These are phyloP conservation scores for Nymphicus hollandicus DNA, from an alignment of 2,113 vertebrate species.

Conservation along the genomic window DNA sequence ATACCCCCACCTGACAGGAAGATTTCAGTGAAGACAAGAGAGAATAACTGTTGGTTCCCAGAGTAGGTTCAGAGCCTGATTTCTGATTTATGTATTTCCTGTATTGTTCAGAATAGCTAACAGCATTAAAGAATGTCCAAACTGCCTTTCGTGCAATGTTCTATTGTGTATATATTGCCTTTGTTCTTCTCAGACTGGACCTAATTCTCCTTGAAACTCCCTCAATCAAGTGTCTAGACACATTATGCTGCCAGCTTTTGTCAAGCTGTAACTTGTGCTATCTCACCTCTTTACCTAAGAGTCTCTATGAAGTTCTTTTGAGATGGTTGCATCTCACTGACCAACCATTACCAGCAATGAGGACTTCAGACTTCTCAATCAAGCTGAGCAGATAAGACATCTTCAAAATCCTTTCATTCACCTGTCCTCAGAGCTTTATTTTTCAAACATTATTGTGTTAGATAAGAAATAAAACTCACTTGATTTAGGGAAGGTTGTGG, in stretches of 20 bases:
- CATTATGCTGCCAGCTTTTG: neutral
- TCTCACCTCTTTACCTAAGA: neutral
- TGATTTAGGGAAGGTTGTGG: neutral
- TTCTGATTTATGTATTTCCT: neutral
- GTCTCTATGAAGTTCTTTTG: neutral
- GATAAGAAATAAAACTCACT: neutral
- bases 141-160: neutral
- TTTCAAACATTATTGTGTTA: neutral
- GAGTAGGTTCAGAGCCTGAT: neutral
- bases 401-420: neutral
- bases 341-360: neutral
- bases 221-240: neutral
- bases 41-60: neutral
- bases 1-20: neutral
- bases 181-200: neutral
- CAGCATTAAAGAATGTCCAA: slow-evolving; percentile 31
- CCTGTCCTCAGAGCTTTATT: neutral
- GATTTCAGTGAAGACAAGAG: neutral
- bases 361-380: neutral
- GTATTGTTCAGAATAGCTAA: neutral
- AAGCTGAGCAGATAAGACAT: neutral
- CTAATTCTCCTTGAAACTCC: neutral
- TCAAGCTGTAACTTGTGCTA: neutral
- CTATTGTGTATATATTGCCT: neutral
- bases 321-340: neutral